phyloP scores from a whole-genome alignment of 2,888 invertebrate genomes.

The Chromoteleia sp. region DNA sequence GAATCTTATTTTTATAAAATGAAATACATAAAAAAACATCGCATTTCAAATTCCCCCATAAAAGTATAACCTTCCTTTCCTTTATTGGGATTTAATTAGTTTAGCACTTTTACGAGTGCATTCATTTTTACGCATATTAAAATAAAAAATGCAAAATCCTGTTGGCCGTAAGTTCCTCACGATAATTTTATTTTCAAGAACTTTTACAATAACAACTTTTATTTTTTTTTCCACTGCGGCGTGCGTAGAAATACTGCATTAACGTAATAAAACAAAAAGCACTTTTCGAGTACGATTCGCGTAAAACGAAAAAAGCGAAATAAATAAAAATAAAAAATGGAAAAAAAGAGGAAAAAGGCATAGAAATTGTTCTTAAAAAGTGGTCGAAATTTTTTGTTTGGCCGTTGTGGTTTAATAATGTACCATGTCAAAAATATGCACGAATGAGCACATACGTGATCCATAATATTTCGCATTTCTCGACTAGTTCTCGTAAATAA shows the following conservation, averaged over 20 bases:
- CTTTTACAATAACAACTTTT: slow-evolving; percentile 25
- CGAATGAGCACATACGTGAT: slow-evolving; percentile 30
- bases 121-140: slow-evolving; percentile 17
- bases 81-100: slow-evolving; percentile 31
- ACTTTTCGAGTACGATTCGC: slow-evolving; percentile 5
- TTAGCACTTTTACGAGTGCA: slow-evolving; percentile 6
- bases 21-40: background rate
- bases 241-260: slow-evolving; percentile 22
- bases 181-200: slow-evolving; percentile 18
- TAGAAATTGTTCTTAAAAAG: slow-evolving; percentile 16
- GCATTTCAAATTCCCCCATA: slow-evolving; percentile 4
- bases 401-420: slow-evolving; percentile 35
- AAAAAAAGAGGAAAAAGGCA: background rate
- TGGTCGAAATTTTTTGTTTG: slow-evolving; percentile 13
- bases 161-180: slow-evolving; percentile 8
- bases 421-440: slow-evolving; percentile 19
- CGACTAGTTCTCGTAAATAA: slow-evolving; percentile 37
- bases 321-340: background rate
- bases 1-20: slow-evolving; percentile 5
- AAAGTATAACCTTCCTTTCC: background rate
- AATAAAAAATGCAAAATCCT: slow-evolving; percentile 20
- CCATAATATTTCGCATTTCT: slow-evolving; percentile 40
- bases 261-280: slow-evolving; percentile 32
- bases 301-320: background rate
- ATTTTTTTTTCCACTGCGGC: slow-evolving; percentile 7